A percentile compares a stretch with the other conserved stretches of the same genome.
Evolutionary conservation across 2,888 invertebrate species (phyloP).

Genomic region (Clivina fossor): DNA sequence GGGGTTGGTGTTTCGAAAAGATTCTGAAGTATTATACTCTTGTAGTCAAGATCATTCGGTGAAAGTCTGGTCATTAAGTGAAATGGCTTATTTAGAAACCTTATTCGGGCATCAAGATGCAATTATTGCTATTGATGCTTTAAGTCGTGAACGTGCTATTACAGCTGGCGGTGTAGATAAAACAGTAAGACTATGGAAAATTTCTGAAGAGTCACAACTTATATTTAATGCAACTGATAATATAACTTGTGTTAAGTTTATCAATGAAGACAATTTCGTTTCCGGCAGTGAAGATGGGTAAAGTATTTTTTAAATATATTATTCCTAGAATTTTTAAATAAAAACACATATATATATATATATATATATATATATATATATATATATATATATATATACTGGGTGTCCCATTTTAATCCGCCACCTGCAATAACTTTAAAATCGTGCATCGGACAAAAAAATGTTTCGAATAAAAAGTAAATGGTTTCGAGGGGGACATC

Average conservation of each 20-base stretch:
- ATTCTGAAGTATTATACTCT: slow-evolving; percentile 78
- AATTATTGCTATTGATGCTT: slow-evolving; percentile 84
- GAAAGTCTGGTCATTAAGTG: slow-evolving; percentile 94
- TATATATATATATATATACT: no score
- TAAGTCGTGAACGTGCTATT: slow-evolving; percentile 82
- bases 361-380: no score
- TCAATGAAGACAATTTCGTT: slow-evolving; percentile 93
- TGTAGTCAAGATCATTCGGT: slow-evolving; percentile 77
- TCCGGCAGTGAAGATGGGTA: slow-evolving; percentile 91
- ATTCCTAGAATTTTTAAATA: not conserved
- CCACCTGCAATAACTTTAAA: no score
- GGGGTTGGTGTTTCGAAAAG: slow-evolving; percentile 81
- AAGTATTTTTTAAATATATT: slow-evolving; percentile 37
- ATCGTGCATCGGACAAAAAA: no score
- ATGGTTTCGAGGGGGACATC: no score
- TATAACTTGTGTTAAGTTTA: slow-evolving; percentile 84
- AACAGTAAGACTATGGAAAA: slow-evolving; percentile 91
- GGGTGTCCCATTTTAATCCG: no score
- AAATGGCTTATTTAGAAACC: slow-evolving; percentile 95
- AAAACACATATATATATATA: no score
- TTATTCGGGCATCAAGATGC: slow-evolving; percentile 89
- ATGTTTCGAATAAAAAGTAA: no score
- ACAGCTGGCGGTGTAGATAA: slow-evolving; percentile 89
- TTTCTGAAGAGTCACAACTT: slow-evolving; percentile 94
- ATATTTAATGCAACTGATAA: slow-evolving; percentile 85